Evolutionary conservation across 2,888 invertebrate genomes (phyloP), one percentile per base, ranked within the genome.

Genomic region (Drosophila greeni): DNA sequence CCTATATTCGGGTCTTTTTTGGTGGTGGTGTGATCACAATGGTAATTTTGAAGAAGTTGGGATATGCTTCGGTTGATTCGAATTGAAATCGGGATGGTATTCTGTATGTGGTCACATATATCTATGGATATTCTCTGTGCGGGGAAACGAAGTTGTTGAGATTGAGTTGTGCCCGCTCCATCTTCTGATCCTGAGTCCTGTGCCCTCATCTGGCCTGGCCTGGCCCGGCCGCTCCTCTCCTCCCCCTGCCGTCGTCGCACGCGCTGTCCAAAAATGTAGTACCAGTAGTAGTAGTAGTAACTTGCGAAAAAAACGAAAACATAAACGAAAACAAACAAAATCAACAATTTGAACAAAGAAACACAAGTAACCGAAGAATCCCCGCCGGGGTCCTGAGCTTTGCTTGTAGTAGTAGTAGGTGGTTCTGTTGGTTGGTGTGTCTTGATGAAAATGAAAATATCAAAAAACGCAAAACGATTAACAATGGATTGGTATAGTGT

Each of bases 31-130:
- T 51, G 34, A 48, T 12, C 37, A 24, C 34, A 45, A 45, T 55
- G 31, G 24, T 36, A 66, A 73, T 75, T 65, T 65, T 76, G 79
- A 79, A 73, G 74, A 76, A 76, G 79, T 76, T 68, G 60, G 80
- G 74, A 77, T 77, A 77, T 79, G 80, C 74, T 82, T 66, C 57
- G 64, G 57, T 39, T 33, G 34, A 16, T 34, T 39, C 23, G 31
- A 33, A 45, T 43, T 43, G 40, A 40, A n/a, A 26, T 48, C 36
- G 42, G 33, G 29, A 29, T 29, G 39, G 23, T 40, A 12, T 43
- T 18, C 5, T 9, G 37, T 43, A 23, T 49, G 47, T 33, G 31
- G 12, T 47, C 36, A 16, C 42, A 55, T 31, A 12, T 39, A 12
- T 18, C 14, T 18, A 26, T 29, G n/a, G n/a, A 20, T 18, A 14